phyloP scores from a whole-genome alignment of 2,113 vertebrate species.

The Limnothrissa miodon region DNA sequence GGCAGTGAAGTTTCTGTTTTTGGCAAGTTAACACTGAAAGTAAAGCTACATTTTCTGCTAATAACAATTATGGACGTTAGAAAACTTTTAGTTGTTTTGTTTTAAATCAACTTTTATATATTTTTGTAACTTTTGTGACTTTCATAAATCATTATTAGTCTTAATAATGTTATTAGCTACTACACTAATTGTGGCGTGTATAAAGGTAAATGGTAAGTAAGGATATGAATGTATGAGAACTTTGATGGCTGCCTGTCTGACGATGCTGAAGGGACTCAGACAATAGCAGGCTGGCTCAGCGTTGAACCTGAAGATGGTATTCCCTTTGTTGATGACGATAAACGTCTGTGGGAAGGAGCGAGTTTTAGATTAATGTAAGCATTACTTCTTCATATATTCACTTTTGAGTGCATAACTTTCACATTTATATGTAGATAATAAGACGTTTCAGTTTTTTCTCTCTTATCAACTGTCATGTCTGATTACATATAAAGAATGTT shows the following conservation, averaged over 20 bases:
- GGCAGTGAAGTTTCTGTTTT: too few species aligned
- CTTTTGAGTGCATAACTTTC: background rate
- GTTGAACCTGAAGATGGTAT: constrained; percentile 87
- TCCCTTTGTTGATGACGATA: constrained; percentile 89
- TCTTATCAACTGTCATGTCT: background rate
- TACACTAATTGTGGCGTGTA: background rate
- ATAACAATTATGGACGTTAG: background rate
- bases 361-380: background rate
- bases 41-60: background rate
- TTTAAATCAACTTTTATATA: background rate
- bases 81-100: background rate
- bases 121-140: too few species aligned
- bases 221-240: constrained; percentile 98
- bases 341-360: constrained; percentile 75
- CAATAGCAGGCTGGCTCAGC: constrained; percentile 84
- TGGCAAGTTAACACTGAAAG: background rate
- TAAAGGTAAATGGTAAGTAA: constrained; percentile 51
- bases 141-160: background rate
- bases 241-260: constrained; percentile 80
- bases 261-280: constrained; percentile 78
- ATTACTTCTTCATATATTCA: background rate
- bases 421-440: background rate
- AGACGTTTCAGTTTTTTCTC: background rate
- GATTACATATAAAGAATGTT: background rate
- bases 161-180: background rate